phyloP scores from a whole-genome alignment of 2,797 vertebrate species.

The Spea hammondii region DNA sequence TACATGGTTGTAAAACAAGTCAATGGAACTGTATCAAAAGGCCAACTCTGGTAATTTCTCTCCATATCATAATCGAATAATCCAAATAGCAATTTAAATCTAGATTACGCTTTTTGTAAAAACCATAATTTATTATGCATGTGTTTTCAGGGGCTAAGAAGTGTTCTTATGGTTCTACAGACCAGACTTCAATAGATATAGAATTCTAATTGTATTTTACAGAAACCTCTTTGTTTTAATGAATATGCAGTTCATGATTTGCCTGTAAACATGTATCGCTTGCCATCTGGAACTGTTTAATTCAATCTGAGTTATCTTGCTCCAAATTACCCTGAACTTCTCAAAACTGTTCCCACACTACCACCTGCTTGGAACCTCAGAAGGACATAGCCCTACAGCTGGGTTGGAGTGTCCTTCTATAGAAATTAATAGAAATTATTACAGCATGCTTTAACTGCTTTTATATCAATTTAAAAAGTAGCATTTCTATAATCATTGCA shows the following conservation, averaged over 20 bases:
- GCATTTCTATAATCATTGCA: too few species aligned
- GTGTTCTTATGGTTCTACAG: too few species aligned
- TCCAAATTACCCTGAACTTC: conserved; percentile 35
- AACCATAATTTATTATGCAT: too few species aligned
- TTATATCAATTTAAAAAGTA: neutral
- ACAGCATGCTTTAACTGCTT: neutral
- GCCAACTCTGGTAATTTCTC: too few species aligned
- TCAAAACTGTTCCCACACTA: conserved; percentile 40
- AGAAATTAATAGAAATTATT: neutral
- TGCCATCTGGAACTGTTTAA: conserved; percentile 47
- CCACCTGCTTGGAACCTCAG: conserved; percentile 33
- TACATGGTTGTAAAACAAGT: too few species aligned
- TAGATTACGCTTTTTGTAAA: too few species aligned
- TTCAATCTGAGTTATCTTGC: conserved; percentile 41
- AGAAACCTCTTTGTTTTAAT: neutral
- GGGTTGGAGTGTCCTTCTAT: conserved; percentile 21
- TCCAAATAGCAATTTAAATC: too few species aligned
- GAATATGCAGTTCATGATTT: conserved; percentile 14
- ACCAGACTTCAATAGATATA: too few species aligned
- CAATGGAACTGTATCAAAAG: too few species aligned
- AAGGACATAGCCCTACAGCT: conserved; percentile 12
- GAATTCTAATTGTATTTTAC: too few species aligned
- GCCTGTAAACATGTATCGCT: conserved; percentile 8
- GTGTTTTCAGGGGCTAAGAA: too few species aligned
- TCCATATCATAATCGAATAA: too few species aligned